Evolutionary conservation across 2,113 vertebrate genomes (phyloP), one percentile per base, ranked within the genome.

Genomic region (Rousettus leschenaultii): DNA sequence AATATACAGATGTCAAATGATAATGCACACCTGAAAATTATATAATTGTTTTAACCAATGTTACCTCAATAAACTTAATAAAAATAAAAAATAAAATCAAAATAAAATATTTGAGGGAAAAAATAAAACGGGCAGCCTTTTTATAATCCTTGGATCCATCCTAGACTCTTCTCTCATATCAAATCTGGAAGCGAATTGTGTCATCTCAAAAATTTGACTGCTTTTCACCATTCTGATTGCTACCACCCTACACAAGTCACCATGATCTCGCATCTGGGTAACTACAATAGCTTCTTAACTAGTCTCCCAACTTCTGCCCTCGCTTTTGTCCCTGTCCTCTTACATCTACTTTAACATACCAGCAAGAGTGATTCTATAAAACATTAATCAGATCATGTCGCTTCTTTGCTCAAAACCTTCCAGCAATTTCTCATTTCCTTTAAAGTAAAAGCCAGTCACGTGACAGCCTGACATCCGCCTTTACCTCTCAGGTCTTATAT

Each of bases 351-450:
- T 45, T 86, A 95, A 61, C 7, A 86, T 0, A 92, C 66, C 53
- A 94, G 87, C 57, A 53, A 87, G 51, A 35, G 21, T 22, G 16
- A 84, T 57, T 89, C 91, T 73, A 80, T 40, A 73, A 95, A 94
- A 95, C 85, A 86, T 82, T 45, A 83, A 90, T 74, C 80, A 85
- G 86, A 78, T 40, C 22, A 77, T 12, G 7, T 83, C 79, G 57
- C 5, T 59, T 45, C 48, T 94, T 84, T 93, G 28, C 65, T 79
- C 70, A 84, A 95, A 96, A 94, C 22, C 59, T 59, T 75, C 74
- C 57, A 70, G 19, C 16, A 35, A 3, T 95, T 75, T 80, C 48
- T 65, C 55, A 89, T 28, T 77, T 82, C 38, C 70, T 53, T 97
- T 75, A 77, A 55, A 95, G 70, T 92, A 70, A 91, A 82, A 55